These are phyloP conservation scores for Cryptomyrus ogoouensis DNA, from an alignment of 2,113 vertebrate species.

Conservation along the genomic window DNA sequence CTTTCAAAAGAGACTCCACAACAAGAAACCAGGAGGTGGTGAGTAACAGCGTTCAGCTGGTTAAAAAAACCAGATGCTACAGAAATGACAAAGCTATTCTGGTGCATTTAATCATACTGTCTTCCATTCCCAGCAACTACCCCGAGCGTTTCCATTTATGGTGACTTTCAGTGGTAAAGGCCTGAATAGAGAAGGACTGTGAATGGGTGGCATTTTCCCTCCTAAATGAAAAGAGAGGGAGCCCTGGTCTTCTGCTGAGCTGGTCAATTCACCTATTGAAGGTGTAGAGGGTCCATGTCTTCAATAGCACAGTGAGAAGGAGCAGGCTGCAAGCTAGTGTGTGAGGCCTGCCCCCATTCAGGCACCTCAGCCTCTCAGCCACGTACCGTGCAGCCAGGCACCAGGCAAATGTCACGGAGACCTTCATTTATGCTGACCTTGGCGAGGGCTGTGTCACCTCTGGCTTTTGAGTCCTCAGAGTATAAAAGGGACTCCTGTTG, in stretches of 20 bases:
- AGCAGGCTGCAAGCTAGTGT: not conserved
- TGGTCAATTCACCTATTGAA: slow-evolving; percentile 19
- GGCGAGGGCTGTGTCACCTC: not conserved
- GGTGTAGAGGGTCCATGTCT: not conserved
- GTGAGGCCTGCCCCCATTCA: not conserved
- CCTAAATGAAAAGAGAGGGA: not conserved
- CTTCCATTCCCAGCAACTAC: not conserved
- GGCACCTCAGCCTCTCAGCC: not conserved
- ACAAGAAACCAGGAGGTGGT: not conserved
- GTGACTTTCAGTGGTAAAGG: slow-evolving; percentile 10
- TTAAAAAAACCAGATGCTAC: not conserved
- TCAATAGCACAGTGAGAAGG: slow-evolving; percentile 19
- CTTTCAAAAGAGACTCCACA: not conserved
- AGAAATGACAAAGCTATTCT: slow-evolving; percentile 2
- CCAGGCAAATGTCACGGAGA: slow-evolving; percentile 22
- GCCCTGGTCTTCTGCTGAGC: not conserved
- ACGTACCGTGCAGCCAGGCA: not conserved
- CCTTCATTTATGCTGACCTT: slow-evolving; percentile 13
- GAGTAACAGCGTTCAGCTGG: not conserved
- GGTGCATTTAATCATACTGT: not conserved
- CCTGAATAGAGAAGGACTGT: not conserved
- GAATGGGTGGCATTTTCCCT: slow-evolving; percentile 27
- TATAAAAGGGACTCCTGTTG: slow-evolving; percentile 4
- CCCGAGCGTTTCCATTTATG: not conserved
- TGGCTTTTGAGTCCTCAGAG: not conserved